A percentile compares a stretch with the other conserved stretches of the same genome.
These are phyloP conservation scores for Anorthoa munda DNA, from an alignment of 2,888 invertebrate species.

Conservation along the genomic window DNA sequence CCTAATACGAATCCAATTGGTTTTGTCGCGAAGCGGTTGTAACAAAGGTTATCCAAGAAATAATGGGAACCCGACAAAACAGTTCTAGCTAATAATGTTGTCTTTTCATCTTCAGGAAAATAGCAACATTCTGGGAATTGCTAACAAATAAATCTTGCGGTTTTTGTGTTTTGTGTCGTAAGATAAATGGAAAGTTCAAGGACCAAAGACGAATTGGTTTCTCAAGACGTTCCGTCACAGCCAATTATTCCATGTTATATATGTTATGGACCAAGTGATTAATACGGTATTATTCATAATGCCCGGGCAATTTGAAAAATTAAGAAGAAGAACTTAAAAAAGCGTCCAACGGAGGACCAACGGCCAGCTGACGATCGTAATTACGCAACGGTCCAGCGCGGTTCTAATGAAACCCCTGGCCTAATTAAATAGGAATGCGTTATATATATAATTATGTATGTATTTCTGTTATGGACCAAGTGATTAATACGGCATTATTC, in stretches of 20 bases:
- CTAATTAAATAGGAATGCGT: too few species aligned
- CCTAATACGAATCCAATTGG: constrained; percentile 46
- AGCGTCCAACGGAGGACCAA: constrained; percentile 45
- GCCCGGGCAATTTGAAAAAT: too few species aligned
- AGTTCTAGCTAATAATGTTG: constrained; percentile 49
- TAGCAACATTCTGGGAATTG: constrained; percentile 22
- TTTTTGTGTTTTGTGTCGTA: constrained; percentile 10
- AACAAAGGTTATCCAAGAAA: constrained; percentile 50
- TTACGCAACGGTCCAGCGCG: constrained; percentile 74
- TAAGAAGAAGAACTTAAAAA: too few species aligned
- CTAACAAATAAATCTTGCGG: constrained; percentile 35
- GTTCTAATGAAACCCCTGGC: constrained; percentile 76
- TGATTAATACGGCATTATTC: too few species aligned
- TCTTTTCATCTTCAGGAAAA: constrained; percentile 39
- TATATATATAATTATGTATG: too few species aligned
- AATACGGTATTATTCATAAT: too few species aligned
- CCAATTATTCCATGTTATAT: constrained; percentile 1
- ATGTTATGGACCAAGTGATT: too few species aligned
- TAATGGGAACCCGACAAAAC: constrained; percentile 50
- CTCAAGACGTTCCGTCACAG: constrained; percentile 10
- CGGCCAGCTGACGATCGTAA: constrained; percentile 79
- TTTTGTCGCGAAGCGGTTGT: constrained; percentile 44
- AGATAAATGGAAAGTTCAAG: constrained; percentile 40
- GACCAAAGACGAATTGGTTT: constrained; percentile 15
- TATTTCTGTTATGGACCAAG: too few species aligned